Conservation (phyloP, 2,797 vertebrate genomes). For the Tokudaia muenninki region DNA sequence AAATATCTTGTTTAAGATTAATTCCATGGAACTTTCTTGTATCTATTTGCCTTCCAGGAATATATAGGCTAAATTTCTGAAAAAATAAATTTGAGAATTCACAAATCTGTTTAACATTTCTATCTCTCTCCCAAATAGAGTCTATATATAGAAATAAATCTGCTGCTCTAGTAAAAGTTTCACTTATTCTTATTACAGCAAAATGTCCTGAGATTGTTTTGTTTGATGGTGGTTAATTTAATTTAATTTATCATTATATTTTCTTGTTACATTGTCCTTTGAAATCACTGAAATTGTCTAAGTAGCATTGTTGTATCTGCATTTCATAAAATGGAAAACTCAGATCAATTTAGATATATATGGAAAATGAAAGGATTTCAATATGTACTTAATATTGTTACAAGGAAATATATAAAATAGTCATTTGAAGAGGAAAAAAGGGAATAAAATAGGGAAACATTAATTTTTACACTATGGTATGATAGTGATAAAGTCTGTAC, state of each 20-base stretch:
- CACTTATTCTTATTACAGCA: constrained; percentile 29
- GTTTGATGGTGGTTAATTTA: constrained; percentile 59
- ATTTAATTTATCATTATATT: constrained; percentile 62
- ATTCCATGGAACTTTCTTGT: constrained; percentile 10
- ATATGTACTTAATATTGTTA: constrained; percentile 53
- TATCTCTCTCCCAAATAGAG: constrained; percentile 26
- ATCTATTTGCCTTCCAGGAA: constrained; percentile 46
- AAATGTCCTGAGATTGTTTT: constrained; percentile 57
- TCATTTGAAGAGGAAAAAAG: constrained; percentile 26
- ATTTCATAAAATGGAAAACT: constrained; percentile 53
- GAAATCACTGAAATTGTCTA: constrained; percentile 64
- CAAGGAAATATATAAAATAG: background rate
- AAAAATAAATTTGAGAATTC: constrained; percentile 51
- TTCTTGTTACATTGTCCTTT: constrained; percentile 61
- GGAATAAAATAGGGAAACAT: constrained; percentile 65
- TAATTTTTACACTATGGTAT: constrained; percentile 72
- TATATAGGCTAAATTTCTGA: constrained; percentile 30
- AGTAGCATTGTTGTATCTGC: constrained; percentile 49
- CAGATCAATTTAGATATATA: constrained; percentile 70
- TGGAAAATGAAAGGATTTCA: constrained; percentile 46
- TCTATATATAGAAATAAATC: constrained; percentile 14
- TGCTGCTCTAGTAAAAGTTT: constrained; percentile 15
- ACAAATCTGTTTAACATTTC: constrained; percentile 35
- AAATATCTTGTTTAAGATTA: background rate
- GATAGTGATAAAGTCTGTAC: constrained; percentile 49